Base-by-base conservation (phyloP, 2,797 vertebrate genomes). In the Clarias fuscus region DNA sequence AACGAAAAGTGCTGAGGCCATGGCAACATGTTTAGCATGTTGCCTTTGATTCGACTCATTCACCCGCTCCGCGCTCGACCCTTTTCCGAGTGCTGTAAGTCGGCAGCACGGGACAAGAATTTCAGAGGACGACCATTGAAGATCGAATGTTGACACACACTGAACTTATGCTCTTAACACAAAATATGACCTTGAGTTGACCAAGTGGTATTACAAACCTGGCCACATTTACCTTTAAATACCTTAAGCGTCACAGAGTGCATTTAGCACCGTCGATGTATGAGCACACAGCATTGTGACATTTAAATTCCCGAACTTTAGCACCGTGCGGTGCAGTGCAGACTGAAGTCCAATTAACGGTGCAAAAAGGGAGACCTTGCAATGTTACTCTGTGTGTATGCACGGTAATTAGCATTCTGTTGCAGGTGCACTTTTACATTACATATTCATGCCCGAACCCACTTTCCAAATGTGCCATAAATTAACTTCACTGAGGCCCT, bases 361-460 rank as follows among this genome's bases (percentile, higher is more conserved):
- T 91, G 90, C 90, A 37, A 92, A 93, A 94, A 91, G 94, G 90
- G 91, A 92, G 91, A 92, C 91, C 58, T 79, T 68, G 71, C 53
- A 75, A 68, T 67, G 62, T 75, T 78, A 48, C 70, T 92, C 78
- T 77, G 79, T 33, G 64, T 67, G 78, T 13, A 8, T 62, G 61
- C 65, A 64, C n/a, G 91, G 94, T 94, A 92, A 96, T 96, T 95
- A 94, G 94, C 95, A 96, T 95, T 94, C 95, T 33, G 91, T 92
- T 93, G 93, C 92, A 95, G 94, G 93, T 95, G 95, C 94, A 90
- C 86, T 86, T 88, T 85, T 92, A 93, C 88, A 94, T 95, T 94
- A 94, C 88, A 92, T 87, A 96, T 95, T 94, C 95, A 94, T 89
- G 91, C 91, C 92, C 91, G 88, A 94, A 94, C 93, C 93, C 93